Evolutionary conservation across 2,113 vertebrate genomes (phyloP), one percentile per base, ranked within the genome.

Genomic region (Propithecus coquereli): DNA sequence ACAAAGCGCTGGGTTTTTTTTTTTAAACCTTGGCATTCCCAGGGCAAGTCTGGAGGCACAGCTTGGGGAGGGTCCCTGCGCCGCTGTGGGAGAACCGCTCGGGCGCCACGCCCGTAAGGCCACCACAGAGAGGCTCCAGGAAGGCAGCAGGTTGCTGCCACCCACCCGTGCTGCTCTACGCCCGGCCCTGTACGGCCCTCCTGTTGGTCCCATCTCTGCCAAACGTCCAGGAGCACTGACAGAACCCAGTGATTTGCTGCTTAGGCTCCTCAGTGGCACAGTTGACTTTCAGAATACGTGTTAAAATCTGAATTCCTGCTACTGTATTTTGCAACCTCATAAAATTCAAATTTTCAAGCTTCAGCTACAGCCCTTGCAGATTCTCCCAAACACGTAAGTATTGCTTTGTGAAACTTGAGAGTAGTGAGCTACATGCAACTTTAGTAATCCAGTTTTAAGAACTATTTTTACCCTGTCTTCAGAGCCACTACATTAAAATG

Each of bases 161-260:
- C 50, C 5, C 17, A 3, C 65, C 65, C 0, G 5, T 0, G 8
- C 61, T 0, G 0, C 47, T 34, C 8, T 1, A 22, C 13, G 47
- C 23, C 68, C 1, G 4, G 52, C 70, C 59, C 71, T 8, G 3
- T 25, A 20, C 0, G 14, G 32, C 20, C 25, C 13, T 17, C 65
- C 17, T 13, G 34, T 2, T 40, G 16, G 5, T 8, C 68, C 45
- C 0, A 1, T 5, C 4, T 40, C 27, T 50, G 22, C 23, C 40
- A 45, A n/a, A 13, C 22, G 23, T 25, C 74, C 34, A 57, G 20
- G 20, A 40, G 37, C 52, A 63, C 52, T 40, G 27, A 57, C 7
- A 74, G 77, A 96, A 34, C 22, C 59, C 18, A 34, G 22, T 10
- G 12, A 25, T 34, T 25, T 59, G 34, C 47, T 50, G 6, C 10